phyloP scores from a whole-genome alignment of 2,797 vertebrate genomes.

The Enteromius treurensis region DNA sequence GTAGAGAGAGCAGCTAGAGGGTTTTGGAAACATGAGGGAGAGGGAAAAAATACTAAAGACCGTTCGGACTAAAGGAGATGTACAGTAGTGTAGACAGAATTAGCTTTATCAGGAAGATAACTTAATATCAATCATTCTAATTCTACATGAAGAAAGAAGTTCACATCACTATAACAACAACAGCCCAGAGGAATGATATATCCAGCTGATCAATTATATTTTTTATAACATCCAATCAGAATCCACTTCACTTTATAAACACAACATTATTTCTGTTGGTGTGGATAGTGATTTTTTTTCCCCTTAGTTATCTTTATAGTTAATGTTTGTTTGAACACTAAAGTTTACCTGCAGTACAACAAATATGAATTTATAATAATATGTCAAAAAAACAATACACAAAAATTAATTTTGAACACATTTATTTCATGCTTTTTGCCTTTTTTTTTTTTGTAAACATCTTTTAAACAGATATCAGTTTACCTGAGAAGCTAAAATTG shows the following conservation, averaged over 20 bases:
- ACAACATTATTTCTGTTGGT: background rate
- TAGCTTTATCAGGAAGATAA: background rate
- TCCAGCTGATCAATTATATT: background rate
- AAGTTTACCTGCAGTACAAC: background rate
- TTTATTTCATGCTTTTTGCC: background rate
- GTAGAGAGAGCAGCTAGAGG: background rate
- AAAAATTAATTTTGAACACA: too few species aligned
- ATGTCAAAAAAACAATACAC: background rate
- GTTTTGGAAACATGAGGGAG: conserved; percentile 7
- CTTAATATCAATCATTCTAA: background rate
- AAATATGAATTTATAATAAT: background rate
- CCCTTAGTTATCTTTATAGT: background rate
- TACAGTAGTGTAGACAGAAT: background rate
- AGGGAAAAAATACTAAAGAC: background rate
- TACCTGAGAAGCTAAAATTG: background rate
- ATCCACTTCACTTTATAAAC: background rate
- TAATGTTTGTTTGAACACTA: background rate
- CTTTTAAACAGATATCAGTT: background rate
- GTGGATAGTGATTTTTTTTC: background rate
- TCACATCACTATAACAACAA: background rate
- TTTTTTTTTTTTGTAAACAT: background rate
- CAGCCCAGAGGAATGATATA: background rate
- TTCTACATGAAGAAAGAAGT: background rate
- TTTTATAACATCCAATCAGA: background rate
- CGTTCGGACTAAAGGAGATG: background rate